phyloP scores from a whole-genome alignment of 2,113 vertebrate genomes.

The Vulpes ferrilata region DNA sequence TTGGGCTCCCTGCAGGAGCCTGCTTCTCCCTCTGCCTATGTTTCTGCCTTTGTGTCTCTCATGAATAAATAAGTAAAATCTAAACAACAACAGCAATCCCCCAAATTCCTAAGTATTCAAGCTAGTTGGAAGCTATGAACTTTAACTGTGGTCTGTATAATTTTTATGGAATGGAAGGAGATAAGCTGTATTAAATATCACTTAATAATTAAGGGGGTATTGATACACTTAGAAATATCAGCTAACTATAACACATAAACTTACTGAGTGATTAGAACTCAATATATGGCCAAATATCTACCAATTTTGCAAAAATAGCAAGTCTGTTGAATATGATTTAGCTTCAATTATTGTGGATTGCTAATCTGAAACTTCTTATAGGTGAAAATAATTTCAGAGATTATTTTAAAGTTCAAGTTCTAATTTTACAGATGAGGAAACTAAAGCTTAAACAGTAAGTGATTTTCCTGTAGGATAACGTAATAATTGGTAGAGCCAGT shows the following conservation, averaged over 20 bases:
- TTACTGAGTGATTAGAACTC: constrained; percentile 8
- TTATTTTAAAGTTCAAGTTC: background rate
- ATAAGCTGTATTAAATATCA: background rate
- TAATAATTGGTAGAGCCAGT: background rate
- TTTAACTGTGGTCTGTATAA: background rate
- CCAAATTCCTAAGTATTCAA: background rate
- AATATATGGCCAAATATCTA: background rate
- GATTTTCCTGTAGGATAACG: background rate
- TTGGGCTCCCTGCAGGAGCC: too few species aligned
- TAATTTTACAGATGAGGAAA: constrained; percentile 61
- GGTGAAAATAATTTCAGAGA: constrained; percentile 46
- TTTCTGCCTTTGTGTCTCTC: too few species aligned
- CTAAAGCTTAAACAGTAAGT: background rate
- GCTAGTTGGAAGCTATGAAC: constrained; percentile 6
- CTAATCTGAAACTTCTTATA: constrained; percentile 45
- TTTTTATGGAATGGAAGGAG: background rate
- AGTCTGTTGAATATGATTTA: background rate
- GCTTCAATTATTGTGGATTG: background rate
- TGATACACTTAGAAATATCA: constrained; percentile 45
- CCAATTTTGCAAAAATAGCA: background rate
- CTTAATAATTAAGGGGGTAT: background rate
- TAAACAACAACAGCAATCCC: too few species aligned
- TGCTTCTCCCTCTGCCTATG: too few species aligned
- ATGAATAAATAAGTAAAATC: too few species aligned
- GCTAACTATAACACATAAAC: background rate